Percentiles rank a stretch among this genome's conserved stretches.
phyloP scores from a whole-genome alignment of 2,113 vertebrate genomes.

The Heptranchias perlo region DNA sequence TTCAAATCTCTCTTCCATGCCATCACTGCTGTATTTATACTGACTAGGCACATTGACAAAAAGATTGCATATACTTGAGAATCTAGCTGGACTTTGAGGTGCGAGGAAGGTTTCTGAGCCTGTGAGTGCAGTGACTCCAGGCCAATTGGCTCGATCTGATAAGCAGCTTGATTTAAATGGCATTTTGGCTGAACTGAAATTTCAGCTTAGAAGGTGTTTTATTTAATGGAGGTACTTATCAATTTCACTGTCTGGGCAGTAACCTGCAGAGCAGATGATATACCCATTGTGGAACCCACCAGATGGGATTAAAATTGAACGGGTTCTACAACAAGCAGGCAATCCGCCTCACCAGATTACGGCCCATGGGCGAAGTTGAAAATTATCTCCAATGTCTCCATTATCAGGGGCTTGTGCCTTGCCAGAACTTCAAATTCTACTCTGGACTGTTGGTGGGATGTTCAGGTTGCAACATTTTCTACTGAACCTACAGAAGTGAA shows the following conservation, averaged over 20 bases:
- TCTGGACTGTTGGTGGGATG: neutral
- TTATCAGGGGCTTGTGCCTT: neutral
- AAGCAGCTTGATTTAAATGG: neutral
- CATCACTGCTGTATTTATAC: neutral
- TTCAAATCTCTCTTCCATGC: neutral
- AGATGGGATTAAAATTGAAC: neutral
- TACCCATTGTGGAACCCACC: neutral
- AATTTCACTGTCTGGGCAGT: neutral
- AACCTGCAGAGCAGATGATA: neutral
- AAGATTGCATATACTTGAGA: neutral
- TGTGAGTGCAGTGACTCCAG: neutral
- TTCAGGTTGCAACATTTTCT: neutral
- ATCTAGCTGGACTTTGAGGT: neutral
- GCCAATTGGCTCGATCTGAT: neutral
- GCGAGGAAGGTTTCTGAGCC: neutral
- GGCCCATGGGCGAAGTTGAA: neutral
- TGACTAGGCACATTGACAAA: neutral
- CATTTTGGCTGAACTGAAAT: neutral
- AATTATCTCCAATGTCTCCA: neutral
- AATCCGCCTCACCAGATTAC: neutral
- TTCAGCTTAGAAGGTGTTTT: neutral
- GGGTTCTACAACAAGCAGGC: neutral
- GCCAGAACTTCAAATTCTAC: neutral
- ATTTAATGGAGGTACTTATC: neutral
- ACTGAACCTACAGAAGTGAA: neutral